Evolutionary conservation across 1,140 invertebrate species (phyloP).

Genomic region (Centruroides vittatus): DNA sequence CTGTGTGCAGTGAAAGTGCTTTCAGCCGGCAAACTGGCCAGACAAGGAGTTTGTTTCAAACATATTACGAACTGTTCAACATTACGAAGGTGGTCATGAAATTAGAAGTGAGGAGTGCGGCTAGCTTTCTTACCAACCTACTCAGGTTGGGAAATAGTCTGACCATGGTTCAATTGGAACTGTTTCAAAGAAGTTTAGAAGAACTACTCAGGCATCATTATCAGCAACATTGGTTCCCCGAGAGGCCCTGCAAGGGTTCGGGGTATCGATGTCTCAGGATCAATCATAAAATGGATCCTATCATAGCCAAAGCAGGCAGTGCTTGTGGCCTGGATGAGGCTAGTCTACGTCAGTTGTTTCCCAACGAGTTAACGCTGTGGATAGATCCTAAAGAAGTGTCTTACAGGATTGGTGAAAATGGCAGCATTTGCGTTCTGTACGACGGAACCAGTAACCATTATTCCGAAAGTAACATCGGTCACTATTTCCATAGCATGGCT

Average conservation of each 20-base stretch:
- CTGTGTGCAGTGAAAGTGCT: no score
- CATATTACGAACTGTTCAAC: no score
- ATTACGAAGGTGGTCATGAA: conserved; percentile 27
- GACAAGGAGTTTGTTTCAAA: no score
- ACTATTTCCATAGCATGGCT: background rate
- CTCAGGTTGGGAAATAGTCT: conserved; percentile 33
- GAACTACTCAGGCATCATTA: conserved; percentile 41
- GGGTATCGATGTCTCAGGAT: conserved; percentile 51
- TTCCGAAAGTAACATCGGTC: background rate
- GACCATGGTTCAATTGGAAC: conserved; percentile 37
- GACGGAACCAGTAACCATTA: conserved; percentile 24
- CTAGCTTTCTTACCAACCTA: conserved; percentile 46
- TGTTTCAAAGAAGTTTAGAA: conserved; percentile 39
- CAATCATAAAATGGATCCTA: conserved; percentile 50
- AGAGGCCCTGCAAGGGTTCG: conserved; percentile 45
- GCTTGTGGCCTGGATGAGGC: conserved; percentile 37
- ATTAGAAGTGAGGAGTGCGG: conserved; percentile 46
- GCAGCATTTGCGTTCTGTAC: conserved; percentile 49
- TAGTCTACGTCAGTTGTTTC: conserved; percentile 39
- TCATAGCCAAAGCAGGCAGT: conserved; percentile 42
- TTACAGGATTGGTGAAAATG: conserved; percentile 52
- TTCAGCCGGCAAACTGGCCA: no score
- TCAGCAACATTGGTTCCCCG: conserved; percentile 50
- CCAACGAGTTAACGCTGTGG: conserved; percentile 52
- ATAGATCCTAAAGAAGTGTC: conserved; percentile 51